Percentiles rank a stretch among this genome's conserved stretches.
Conservation (phyloP, 2,888 invertebrate species). For the Beris chalybata region DNA sequence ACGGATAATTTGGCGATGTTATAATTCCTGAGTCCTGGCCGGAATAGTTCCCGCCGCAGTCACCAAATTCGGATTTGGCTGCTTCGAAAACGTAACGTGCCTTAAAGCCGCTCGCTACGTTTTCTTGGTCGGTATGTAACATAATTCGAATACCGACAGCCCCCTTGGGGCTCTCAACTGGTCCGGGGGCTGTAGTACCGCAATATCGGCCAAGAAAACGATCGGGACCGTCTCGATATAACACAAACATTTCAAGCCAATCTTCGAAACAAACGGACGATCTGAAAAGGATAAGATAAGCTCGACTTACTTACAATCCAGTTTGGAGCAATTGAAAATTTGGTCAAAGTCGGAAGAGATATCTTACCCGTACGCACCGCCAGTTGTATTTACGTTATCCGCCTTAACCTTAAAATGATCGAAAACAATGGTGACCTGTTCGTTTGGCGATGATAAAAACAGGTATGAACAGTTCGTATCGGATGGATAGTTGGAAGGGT, state of each 20-base stretch:
- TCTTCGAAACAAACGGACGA: constrained; percentile 83
- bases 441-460: constrained; percentile 82
- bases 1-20: constrained; percentile 87
- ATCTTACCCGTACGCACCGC: constrained; percentile 71
- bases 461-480: constrained; percentile 92
- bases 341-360: neutral
- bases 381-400: constrained; percentile 75
- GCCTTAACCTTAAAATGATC: constrained; percentile 89
- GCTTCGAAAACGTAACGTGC: constrained; percentile 92
- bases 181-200: constrained; percentile 88
- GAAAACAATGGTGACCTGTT: constrained; percentile 88
- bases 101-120: constrained; percentile 93
- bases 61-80: constrained; percentile 85
- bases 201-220: constrained; percentile 91
- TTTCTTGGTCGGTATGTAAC: constrained; percentile 83
- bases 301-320: neutral
- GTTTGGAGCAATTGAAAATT: constrained; percentile 1
- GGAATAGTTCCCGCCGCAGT: constrained; percentile 90
- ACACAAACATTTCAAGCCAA: constrained; percentile 92
- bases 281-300: constrained; percentile 53
- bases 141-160: constrained; percentile 85
- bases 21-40: constrained; percentile 80
- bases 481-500: constrained; percentile 96
- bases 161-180: constrained; percentile 88
- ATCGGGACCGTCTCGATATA: constrained; percentile 79